A percentile compares a stretch with the other conserved stretches of the same genome.
Conservation (phyloP, 2,888 invertebrate species). For the Trissoscelio sp. region DNA sequence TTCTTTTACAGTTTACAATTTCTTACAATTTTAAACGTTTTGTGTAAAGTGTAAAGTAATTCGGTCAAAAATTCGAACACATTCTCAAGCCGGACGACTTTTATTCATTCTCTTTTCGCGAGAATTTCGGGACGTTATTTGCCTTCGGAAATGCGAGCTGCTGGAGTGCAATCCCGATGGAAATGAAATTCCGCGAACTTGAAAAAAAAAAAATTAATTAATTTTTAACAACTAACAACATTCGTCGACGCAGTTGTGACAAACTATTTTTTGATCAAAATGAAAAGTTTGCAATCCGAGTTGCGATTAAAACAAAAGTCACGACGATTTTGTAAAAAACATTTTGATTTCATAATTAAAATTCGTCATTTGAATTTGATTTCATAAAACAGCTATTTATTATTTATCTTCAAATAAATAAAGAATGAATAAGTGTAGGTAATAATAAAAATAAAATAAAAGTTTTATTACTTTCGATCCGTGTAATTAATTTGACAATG, state of each 20-base stretch:
- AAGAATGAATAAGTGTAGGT: too few species aligned
- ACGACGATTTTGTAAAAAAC: too few species aligned
- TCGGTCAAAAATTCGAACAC: not conserved
- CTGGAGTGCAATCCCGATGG: not conserved
- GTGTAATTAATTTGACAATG: not conserved
- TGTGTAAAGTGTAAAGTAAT: too few species aligned
- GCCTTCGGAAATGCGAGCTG: constrained; percentile 2
- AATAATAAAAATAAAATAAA: too few species aligned
- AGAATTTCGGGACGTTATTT: not conserved
- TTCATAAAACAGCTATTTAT: too few species aligned
- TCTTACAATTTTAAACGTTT: too few species aligned
- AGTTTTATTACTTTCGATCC: too few species aligned
- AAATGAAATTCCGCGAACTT: constrained; percentile 14
- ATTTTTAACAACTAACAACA: constrained; percentile 7
- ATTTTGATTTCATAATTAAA: too few species aligned
- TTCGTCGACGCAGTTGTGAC: not conserved
- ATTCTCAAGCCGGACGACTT: constrained; percentile 4
- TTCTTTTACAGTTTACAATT: too few species aligned
- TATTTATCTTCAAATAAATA: too few species aligned
- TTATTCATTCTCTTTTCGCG: constrained; percentile 2
- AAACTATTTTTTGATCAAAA: not conserved
- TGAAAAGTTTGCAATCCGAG: not conserved
- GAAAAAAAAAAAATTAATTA: constrained; percentile 5
- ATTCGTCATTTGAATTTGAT: too few species aligned
- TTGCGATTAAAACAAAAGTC: too few species aligned